Conservation (phyloP, 1,140 invertebrate genomes). For the Brachionus asplanchnoidis region DNA sequence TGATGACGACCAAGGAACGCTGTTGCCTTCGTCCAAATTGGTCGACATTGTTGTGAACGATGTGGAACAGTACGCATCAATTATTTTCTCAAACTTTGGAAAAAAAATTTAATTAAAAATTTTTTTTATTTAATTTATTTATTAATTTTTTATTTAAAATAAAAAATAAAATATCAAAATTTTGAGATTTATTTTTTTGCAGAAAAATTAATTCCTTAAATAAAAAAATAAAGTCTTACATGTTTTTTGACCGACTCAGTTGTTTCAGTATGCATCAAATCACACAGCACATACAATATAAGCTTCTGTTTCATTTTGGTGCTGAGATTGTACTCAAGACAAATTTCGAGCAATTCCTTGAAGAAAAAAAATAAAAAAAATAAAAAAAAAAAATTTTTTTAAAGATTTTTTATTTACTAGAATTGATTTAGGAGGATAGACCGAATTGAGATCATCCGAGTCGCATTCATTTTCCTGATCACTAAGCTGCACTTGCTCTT, state of each 20-base stretch:
- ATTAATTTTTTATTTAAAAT: too few relatives aligned
- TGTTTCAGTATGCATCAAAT: slow-evolving; percentile 19
- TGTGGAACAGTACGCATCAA: slow-evolving; percentile 6
- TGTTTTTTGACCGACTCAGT: background rate
- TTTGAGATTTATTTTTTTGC: too few relatives aligned
- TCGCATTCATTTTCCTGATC: background rate
- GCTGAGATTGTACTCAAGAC: slow-evolving; percentile 2
- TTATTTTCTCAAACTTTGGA: background rate
- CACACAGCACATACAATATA: background rate
- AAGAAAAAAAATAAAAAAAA: background rate
- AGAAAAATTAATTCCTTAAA: too few relatives aligned
- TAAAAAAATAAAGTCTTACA: too few relatives aligned
- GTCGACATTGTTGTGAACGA: slow-evolving; percentile 8
- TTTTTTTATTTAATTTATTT: too few relatives aligned
- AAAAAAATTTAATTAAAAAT: background rate
- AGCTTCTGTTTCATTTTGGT: slow-evolving; percentile 24
- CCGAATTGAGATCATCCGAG: background rate
- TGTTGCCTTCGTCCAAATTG: background rate
- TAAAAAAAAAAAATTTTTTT: background rate
- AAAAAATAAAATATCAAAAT: too few relatives aligned
- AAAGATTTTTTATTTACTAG: background rate
- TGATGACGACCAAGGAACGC: slow-evolving; percentile 10
- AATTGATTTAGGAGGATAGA: background rate
- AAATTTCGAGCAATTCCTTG: background rate
- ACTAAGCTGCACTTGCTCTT: background rate